Conservation (phyloP, 2,113 vertebrate species). For the Hiodon tergisus region DNA sequence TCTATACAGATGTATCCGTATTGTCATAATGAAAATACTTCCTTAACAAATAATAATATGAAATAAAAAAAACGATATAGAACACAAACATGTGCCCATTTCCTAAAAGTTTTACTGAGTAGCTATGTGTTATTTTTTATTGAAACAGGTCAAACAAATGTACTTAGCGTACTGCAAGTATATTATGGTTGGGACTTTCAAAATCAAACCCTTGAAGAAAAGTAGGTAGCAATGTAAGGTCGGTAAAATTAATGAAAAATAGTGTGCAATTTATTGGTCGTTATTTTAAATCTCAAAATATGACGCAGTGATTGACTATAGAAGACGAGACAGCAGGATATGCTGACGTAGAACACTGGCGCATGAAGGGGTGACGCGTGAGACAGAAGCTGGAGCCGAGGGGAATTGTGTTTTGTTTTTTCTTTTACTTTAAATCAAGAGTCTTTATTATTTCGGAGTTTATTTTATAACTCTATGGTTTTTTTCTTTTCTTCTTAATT, state of each 20-base stretch:
- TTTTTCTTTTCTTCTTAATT: background rate
- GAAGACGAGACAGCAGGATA: conserved; percentile 5
- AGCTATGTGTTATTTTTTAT: too few species aligned
- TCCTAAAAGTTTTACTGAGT: too few species aligned
- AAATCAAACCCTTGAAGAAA: background rate
- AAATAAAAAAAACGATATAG: too few species aligned
- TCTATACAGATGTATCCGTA: background rate
- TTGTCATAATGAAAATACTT: too few species aligned
- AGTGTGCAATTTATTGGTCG: background rate
- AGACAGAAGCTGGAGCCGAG: conserved; percentile 20
- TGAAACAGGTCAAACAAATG: too few species aligned
- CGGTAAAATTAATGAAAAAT: background rate
- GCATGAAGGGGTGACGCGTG: conserved; percentile 22
- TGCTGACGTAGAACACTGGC: conserved; percentile 24
- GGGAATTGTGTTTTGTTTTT: conserved; percentile 26
- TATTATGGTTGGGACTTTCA: too few species aligned
- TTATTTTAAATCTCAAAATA: background rate
- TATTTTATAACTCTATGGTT: background rate
- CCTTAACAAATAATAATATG: too few species aligned
- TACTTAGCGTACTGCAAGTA: too few species aligned
- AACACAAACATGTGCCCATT: too few species aligned
- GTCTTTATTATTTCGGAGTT: conserved; percentile 14
- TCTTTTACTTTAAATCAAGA: conserved; percentile 23
- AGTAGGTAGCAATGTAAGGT: background rate
- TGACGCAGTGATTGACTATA: background rate